These are phyloP conservation scores for Scytalopus superciliaris DNA, from an alignment of 2,113 vertebrate genomes.

Conservation along the genomic window DNA sequence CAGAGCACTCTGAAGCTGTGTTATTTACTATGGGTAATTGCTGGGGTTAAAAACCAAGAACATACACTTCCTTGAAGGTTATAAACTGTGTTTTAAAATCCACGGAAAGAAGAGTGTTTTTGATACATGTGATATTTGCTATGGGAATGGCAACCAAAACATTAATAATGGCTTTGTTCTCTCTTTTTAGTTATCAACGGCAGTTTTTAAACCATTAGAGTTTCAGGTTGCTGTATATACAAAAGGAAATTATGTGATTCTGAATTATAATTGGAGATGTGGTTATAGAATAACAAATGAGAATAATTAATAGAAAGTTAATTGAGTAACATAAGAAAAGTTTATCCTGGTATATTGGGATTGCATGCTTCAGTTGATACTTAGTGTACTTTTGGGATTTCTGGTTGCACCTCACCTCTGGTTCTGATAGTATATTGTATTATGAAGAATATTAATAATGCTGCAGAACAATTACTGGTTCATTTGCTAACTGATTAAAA, in stretches of 20 bases:
- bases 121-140: background rate
- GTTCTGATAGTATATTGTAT: constrained; percentile 72
- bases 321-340: constrained; percentile 70
- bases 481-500: constrained; percentile 82
- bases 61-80: background rate
- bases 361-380: constrained; percentile 70
- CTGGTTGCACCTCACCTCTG: constrained; percentile 66
- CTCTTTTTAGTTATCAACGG: background rate
- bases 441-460: constrained; percentile 81
- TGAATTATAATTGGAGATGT: constrained; percentile 58
- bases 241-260: constrained; percentile 47
- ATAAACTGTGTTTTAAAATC: background rate
- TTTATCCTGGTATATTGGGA: constrained; percentile 70
- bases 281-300: constrained; percentile 65
- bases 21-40: background rate
- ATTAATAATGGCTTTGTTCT: background rate
- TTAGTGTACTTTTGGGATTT: constrained; percentile 69
- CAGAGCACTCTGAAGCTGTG: background rate
- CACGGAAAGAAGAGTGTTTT: background rate
- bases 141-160: background rate
- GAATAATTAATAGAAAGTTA: constrained; percentile 77
- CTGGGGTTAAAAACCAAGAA: background rate
- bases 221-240: constrained; percentile 24
- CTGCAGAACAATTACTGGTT: constrained; percentile 81
- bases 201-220: background rate